Evolutionary conservation across 2,888 invertebrate genomes (phyloP), one percentile per base, ranked within the genome.

Genomic region (Drosophila neonasuta): DNA sequence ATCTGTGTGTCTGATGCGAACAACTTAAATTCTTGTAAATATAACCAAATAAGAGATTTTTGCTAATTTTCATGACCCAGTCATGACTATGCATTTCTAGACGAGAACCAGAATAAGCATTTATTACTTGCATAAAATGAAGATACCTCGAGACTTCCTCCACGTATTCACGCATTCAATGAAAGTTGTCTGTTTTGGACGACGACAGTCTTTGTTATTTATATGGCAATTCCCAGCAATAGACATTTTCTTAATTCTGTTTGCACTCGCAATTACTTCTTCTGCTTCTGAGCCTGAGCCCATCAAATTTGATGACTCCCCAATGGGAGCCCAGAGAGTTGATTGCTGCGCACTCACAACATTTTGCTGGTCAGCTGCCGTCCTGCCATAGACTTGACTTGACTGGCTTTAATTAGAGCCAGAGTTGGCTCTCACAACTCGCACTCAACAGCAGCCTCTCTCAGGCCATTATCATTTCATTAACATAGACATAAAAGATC

Each of bases 401-500:
- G 41, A 44, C 55, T 56, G 57, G 36, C 57, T 73, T 77, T 77
- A 77, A 74, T 74, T 73, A 63, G 63, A 73, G 63, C 45, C 62
- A 48, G 56, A 54, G 36, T 45, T 66, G 61, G 44, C 48, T 42
- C 41, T 63, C 49, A 51, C 39, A 51, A 32, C 7, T 29, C 30
- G 34, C 49, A 61, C 59, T 59, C 42, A 34, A 34, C 29, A 59
- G 49, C 36, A 65, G 7, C 11, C 15, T 51, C 24, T 41, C 41
- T 65, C 46, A 41, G 60, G 34, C 68, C 64, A 87, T 87, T 82
- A 87, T 86, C 82, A 82, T 82, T 82, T 82, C 86, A 82, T 82
- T 82, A 82, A 77, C 87, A 82, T 87, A 87, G 57, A 68, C 82
- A 86, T 85, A 82, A 87, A 80, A 75, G 61, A 50, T 49, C 49